Evolutionary conservation across 2,888 invertebrate species (phyloP).

Genomic region (Cylloceria caligata): DNA sequence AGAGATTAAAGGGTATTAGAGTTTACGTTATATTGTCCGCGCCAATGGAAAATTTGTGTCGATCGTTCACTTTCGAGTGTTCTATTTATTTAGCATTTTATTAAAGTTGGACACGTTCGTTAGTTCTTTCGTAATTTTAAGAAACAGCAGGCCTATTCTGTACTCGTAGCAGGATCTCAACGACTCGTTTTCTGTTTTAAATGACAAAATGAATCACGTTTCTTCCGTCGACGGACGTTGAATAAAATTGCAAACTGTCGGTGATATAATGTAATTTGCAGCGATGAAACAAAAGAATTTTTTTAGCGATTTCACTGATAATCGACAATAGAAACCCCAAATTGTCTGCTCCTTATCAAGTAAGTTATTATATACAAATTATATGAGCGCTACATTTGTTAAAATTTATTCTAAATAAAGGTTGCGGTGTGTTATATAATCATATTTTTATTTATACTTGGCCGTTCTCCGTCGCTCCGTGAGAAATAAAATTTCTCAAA

Average conservation of each 20-base stretch:
- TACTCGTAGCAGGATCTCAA: conserved; percentile 67
- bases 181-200: conserved; percentile 38
- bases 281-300: conserved; percentile 2
- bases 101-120: conserved; percentile 5
- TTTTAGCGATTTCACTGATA: conserved; percentile 7
- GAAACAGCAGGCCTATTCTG: conserved; percentile 76
- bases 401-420: conserved; percentile 57
- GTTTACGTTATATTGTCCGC: conserved; percentile 25
- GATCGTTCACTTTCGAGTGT: conserved; percentile 6
- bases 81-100: conserved; percentile 57
- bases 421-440: conserved; percentile 58
- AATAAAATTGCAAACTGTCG: conserved; percentile 53
- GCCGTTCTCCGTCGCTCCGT: neutral
- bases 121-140: conserved; percentile 22
- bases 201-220: conserved; percentile 47
- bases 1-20: conserved; percentile 64
- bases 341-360: conserved; percentile 27
- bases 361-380: conserved; percentile 51
- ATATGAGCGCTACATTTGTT: conserved; percentile 40
- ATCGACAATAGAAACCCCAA: conserved; percentile 43
- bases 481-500: neutral
- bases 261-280: conserved; percentile 19
- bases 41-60: neutral
- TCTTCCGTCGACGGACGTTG: conserved; percentile 50
- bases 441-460: conserved; percentile 33